Conservation (phyloP, 2,888 invertebrate species). For the Aporophyla lueneburgensis region DNA sequence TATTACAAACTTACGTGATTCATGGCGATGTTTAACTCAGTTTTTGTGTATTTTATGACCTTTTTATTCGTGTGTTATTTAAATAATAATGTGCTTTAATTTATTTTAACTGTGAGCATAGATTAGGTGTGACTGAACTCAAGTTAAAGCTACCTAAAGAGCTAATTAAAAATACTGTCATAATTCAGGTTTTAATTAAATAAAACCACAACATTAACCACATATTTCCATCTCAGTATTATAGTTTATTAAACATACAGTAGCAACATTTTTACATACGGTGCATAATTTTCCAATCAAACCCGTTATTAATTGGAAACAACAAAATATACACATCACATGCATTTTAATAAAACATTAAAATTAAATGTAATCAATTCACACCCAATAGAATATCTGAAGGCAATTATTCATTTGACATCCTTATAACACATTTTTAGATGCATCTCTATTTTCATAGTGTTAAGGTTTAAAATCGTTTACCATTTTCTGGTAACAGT, state of each 20-base stretch:
- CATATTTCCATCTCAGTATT: not conserved
- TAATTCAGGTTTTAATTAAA: not conserved
- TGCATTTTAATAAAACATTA: slow-evolving; percentile 67
- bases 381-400: slow-evolving; percentile 58
- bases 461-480: not conserved
- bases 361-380: slow-evolving; percentile 66
- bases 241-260: slow-evolving; percentile 34
- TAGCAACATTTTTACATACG: slow-evolving; percentile 50
- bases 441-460: not conserved
- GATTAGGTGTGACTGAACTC: slow-evolving; percentile 15
- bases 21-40: slow-evolving; percentile 63
- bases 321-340: slow-evolving; percentile 63
- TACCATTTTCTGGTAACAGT: slow-evolving; percentile 28
- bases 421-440: not conserved
- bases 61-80: slow-evolving; percentile 67
- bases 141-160: not conserved
- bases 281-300: slow-evolving; percentile 57
- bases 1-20: slow-evolving; percentile 65
- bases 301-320: slow-evolving; percentile 59
- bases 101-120: slow-evolving; percentile 58
- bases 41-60: slow-evolving; percentile 65
- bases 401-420: slow-evolving; percentile 50
- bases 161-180: not conserved
- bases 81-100: slow-evolving; percentile 64
- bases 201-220: not conserved